phyloP scores from a whole-genome alignment of 2,888 invertebrate species.

The Phyllotreta striolata region DNA sequence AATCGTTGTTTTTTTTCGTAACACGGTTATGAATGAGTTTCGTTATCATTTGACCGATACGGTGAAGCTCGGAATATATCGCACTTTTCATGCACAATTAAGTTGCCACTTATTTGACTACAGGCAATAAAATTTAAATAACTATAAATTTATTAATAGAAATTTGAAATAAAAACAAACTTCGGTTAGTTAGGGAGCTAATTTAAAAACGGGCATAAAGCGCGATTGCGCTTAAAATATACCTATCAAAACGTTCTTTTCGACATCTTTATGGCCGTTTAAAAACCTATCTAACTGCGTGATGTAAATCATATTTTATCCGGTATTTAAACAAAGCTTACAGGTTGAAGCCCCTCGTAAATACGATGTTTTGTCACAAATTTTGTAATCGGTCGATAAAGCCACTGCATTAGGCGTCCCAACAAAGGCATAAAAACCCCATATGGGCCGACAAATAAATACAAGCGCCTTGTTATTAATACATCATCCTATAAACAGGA shows the following conservation, averaged over 20 bases:
- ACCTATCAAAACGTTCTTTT: constrained; percentile 1
- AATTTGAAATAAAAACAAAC: too few species aligned
- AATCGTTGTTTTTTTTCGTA: too few species aligned
- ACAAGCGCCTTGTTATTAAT: constrained; percentile 9
- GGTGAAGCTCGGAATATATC: too few species aligned
- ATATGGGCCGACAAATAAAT: constrained; percentile 1
- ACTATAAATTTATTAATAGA: too few species aligned
- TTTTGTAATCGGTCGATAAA: constrained; percentile 1
- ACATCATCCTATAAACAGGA: background rate
- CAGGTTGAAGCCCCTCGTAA: constrained; percentile 7
- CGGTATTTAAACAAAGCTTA: constrained; percentile 10
- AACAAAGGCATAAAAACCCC: constrained; percentile 1
- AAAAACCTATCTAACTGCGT: background rate
- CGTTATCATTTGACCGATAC: too few species aligned
- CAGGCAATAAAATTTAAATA: too few species aligned
- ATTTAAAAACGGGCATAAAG: too few species aligned
- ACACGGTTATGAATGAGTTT: too few species aligned
- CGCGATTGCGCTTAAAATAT: background rate
- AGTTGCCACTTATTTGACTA: too few species aligned
- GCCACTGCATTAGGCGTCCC: background rate
- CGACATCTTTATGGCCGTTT: constrained; percentile 2
- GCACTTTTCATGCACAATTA: too few species aligned
- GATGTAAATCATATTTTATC: constrained; percentile 17
- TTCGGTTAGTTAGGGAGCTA: too few species aligned
- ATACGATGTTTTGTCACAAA: constrained; percentile 10